Percentiles rank a stretch among this genome's conserved stretches.
Evolutionary conservation across 2,113 vertebrate genomes (phyloP).

Genomic region (Trichomycterus rosablanca): DNA sequence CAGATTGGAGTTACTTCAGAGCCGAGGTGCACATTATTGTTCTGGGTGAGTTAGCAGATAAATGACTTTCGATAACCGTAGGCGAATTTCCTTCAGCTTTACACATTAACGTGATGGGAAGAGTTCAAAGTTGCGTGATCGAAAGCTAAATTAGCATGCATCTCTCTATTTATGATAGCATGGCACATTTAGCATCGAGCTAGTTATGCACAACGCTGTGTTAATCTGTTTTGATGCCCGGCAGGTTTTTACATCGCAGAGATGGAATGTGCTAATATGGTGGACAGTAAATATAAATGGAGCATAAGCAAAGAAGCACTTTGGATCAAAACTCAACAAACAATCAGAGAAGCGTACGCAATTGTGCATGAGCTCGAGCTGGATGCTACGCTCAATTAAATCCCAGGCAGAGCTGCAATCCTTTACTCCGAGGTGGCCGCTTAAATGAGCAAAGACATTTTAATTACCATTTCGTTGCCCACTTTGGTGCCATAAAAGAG

Average conservation of each 20-base stretch:
- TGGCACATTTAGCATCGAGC: not conserved
- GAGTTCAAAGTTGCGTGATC: too few species aligned
- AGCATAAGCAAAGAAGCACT: slow-evolving; percentile 3
- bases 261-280: slow-evolving; percentile 1
- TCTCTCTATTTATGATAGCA: slow-evolving; percentile 9
- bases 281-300: slow-evolving; percentile 18
- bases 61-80: too few species aligned
- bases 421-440: not conserved
- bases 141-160: too few species aligned
- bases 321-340: slow-evolving; percentile 20
- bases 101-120: too few species aligned
- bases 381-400: slow-evolving; percentile 33
- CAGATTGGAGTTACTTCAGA: not conserved
- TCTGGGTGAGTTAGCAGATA: not conserved
- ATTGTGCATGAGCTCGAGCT: slow-evolving; percentile 22
- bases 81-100: too few species aligned
- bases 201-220: not conserved
- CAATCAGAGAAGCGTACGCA: slow-evolving; percentile 29
- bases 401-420: slow-evolving; percentile 7
- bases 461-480: slow-evolving; percentile 32
- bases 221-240: slow-evolving; percentile 6
- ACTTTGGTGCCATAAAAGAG: slow-evolving; percentile 6
- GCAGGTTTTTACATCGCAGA: not conserved
- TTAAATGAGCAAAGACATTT: slow-evolving; percentile 27
- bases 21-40: slow-evolving; percentile 3